phyloP scores from a whole-genome alignment of 2,797 vertebrate species.

The Todus mexicanus region DNA sequence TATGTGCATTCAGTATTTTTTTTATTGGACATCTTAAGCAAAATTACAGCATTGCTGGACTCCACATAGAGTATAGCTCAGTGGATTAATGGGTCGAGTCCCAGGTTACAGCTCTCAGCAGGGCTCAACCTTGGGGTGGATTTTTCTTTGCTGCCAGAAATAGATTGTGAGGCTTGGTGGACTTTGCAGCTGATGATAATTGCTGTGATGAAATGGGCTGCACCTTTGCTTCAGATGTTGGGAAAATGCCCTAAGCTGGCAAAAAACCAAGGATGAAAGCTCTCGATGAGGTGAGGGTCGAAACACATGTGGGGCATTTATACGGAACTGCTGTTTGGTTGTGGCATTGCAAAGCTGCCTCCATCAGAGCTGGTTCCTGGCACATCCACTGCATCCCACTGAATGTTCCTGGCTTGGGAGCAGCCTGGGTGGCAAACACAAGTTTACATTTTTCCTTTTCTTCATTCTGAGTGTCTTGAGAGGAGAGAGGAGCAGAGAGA shows the following conservation, averaged over 20 bases:
- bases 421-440: neutral
- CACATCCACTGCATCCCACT: neutral
- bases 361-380: neutral
- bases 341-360: neutral
- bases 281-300: neutral
- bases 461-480: neutral
- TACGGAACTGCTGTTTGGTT: neutral
- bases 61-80: neutral
- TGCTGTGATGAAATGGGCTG: neutral
- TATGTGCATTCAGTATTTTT: slow-evolving; percentile 3
- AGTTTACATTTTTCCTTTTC: neutral
- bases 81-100: slow-evolving; percentile 27
- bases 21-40: slow-evolving; percentile 27
- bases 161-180: neutral
- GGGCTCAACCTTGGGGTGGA: neutral
- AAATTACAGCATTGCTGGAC: slow-evolving; percentile 26
- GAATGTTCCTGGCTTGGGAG: neutral
- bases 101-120: neutral
- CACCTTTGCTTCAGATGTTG: neutral
- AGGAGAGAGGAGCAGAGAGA: neutral
- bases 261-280: neutral
- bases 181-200: neutral
- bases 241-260: neutral
- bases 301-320: neutral
- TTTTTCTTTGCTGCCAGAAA: neutral